These are phyloP conservation scores for Acanthiza pusilla DNA, from an alignment of 2,797 vertebrate genomes.

Conservation along the genomic window DNA sequence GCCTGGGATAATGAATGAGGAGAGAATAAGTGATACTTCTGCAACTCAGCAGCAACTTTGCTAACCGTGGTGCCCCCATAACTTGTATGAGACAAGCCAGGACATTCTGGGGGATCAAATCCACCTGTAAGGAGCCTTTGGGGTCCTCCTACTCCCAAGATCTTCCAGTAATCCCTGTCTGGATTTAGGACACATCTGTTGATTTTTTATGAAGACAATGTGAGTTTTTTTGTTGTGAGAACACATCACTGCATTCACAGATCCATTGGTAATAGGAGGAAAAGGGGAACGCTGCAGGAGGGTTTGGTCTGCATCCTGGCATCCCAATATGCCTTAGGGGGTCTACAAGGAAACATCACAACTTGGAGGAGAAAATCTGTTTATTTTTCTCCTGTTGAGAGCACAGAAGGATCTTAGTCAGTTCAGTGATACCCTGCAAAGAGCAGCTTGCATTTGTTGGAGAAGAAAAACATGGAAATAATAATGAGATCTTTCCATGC, in stretches of 20 bases:
- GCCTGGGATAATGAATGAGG: background rate
- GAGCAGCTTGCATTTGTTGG: background rate
- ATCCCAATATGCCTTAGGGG: background rate
- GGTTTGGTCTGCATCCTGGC: background rate
- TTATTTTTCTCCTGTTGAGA: background rate
- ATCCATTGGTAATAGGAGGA: accelerated
- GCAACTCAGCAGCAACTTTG: background rate
- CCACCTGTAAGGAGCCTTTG: background rate
- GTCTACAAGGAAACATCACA: background rate
- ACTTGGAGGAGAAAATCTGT: background rate
- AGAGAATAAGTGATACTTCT: background rate
- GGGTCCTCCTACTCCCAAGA: background rate
- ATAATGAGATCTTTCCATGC: background rate
- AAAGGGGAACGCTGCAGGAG: background rate
- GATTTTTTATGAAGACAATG: background rate
- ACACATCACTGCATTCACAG: background rate
- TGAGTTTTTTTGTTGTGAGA: background rate
- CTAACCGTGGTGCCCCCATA: accelerated
- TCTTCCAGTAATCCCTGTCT: background rate
- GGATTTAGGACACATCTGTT: accelerated
- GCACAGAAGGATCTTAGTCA: background rate
- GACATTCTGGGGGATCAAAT: background rate
- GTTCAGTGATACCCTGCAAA: background rate
- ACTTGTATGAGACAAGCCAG: background rate
- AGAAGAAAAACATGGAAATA: background rate